These are phyloP conservation scores for Trichogramma evanescens DNA, from an alignment of 2,888 invertebrate genomes.

Conservation along the genomic window DNA sequence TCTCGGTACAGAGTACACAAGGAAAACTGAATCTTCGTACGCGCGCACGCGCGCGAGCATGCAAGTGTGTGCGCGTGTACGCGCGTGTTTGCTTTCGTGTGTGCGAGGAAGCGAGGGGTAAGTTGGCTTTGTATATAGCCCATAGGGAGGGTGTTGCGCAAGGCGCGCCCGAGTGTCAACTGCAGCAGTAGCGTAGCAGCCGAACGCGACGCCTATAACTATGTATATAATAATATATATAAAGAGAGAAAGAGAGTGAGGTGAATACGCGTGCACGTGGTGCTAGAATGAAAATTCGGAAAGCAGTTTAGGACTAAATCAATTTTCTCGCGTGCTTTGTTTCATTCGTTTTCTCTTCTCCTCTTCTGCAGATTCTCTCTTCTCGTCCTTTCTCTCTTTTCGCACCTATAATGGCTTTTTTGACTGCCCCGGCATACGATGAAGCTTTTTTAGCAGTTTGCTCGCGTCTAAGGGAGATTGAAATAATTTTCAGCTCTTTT, in stretches of 20 bases:
- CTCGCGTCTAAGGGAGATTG: too few relatives aligned
- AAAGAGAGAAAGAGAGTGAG: slow-evolving; percentile 20
- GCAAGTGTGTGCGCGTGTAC: neutral
- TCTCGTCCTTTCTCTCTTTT: neutral
- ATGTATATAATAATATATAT: neutral
- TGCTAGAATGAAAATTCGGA: slow-evolving; percentile 36
- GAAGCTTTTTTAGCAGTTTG: too few relatives aligned
- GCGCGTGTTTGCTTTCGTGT: neutral
- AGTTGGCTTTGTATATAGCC: slow-evolving; percentile 6
- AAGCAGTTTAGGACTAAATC: slow-evolving; percentile 35
- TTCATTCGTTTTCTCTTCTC: neutral
- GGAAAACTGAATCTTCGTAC: too few relatives aligned
- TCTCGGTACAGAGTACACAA: too few relatives aligned
- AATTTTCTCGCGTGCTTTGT: slow-evolving; percentile 21
- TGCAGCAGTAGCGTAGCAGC: neutral
- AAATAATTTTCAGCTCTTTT: too few relatives aligned
- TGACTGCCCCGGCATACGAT: neutral
- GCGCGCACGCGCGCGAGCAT: too few relatives aligned
- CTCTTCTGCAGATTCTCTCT: neutral
- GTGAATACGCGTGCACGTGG: slow-evolving; percentile 30
- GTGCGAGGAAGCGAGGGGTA: neutral
- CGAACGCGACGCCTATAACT: neutral
- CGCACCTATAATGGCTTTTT: neutral
- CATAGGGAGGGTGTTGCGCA: neutral
- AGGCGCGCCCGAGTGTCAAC: slow-evolving; percentile 9